Conservation (phyloP, 2,113 vertebrate species). For the Esox niger region DNA sequence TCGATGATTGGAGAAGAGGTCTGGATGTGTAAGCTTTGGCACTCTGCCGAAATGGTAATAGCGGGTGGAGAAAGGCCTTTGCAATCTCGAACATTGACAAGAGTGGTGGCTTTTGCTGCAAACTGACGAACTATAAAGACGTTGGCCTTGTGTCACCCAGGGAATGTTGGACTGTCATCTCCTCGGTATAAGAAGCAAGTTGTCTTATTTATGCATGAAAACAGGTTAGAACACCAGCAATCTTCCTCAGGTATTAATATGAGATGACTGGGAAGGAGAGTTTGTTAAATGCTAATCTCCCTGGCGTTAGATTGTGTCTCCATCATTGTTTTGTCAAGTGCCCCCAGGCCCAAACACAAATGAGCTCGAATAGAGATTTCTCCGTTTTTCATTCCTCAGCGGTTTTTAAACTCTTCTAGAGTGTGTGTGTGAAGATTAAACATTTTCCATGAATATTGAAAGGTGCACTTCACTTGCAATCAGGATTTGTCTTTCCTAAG, state of each 20-base stretch:
- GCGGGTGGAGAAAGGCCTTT: conserved; percentile 39
- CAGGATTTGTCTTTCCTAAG: conserved; percentile 46
- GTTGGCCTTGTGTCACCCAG: conserved; percentile 35
- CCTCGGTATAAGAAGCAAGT: conserved; percentile 43
- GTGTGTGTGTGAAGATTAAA: conserved; percentile 46
- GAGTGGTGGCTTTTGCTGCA: conserved; percentile 36
- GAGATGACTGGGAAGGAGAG: conserved; percentile 71
- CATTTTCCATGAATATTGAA: conserved; percentile 36
- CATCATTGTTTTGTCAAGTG: conserved; percentile 73
- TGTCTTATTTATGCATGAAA: conserved; percentile 63
- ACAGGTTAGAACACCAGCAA: conserved; percentile 45
- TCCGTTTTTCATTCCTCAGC: conserved; percentile 56
- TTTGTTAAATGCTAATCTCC: conserved; percentile 75
- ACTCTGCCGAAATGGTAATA: conserved; percentile 30
- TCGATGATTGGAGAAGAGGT: conserved; percentile 44
- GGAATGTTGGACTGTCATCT: conserved; percentile 34
- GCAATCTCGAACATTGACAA: conserved; percentile 32
- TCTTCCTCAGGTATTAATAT: conserved; percentile 64
- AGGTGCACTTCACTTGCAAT: conserved; percentile 32
- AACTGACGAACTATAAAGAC: conserved; percentile 56
- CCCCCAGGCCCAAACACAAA: conserved; percentile 67
- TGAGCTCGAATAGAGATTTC: conserved; percentile 60
- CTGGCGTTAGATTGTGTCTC: conserved; percentile 63
- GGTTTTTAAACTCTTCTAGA: conserved; percentile 53
- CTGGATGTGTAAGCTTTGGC: conserved; percentile 19